Conservation (phyloP, 2,113 vertebrate species). For the Ciconia stormi region DNA sequence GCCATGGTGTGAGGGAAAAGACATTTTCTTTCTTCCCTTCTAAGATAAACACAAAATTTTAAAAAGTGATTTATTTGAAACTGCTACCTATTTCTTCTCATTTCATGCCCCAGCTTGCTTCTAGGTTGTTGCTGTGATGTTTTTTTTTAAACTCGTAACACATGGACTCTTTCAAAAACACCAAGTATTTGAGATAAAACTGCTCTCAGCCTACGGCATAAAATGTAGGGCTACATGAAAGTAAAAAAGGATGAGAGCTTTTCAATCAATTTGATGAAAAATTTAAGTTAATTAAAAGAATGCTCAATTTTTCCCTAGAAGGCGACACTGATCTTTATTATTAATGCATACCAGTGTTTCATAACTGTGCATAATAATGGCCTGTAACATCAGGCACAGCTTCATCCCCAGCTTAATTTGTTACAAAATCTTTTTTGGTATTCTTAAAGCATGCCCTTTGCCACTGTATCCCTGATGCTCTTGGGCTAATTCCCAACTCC, state of each 20-base stretch:
- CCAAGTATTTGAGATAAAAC: slow-evolving; percentile 61
- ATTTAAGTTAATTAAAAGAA: slow-evolving; percentile 85
- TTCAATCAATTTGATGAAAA: slow-evolving; percentile 84
- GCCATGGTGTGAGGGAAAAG: neutral
- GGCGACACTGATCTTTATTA: slow-evolving; percentile 82
- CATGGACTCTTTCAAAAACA: slow-evolving; percentile 54
- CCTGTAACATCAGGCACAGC: slow-evolving; percentile 69
- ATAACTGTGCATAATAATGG: slow-evolving; percentile 75
- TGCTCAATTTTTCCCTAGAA: slow-evolving; percentile 79
- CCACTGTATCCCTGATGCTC: slow-evolving; percentile 57
- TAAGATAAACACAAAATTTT: slow-evolving; percentile 25
- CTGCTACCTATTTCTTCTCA: slow-evolving; percentile 8
- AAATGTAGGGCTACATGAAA: slow-evolving; percentile 75
- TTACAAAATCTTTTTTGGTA: slow-evolving; percentile 78
- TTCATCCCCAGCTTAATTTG: slow-evolving; percentile 77
- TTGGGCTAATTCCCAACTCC: slow-evolving; percentile 68
- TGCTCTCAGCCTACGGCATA: slow-evolving; percentile 55
- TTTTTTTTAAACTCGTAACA: slow-evolving; percentile 11
- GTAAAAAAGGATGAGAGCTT: slow-evolving; percentile 75
- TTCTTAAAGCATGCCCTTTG: slow-evolving; percentile 76
- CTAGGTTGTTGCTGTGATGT: slow-evolving; percentile 49
- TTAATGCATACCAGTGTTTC: slow-evolving; percentile 78
- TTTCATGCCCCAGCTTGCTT: slow-evolving; percentile 47
- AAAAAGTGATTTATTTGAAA: slow-evolving; percentile 32
- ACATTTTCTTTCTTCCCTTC: neutral